phyloP scores from a whole-genome alignment of 2,113 vertebrate species.

The Isurus oxyrinchus region DNA sequence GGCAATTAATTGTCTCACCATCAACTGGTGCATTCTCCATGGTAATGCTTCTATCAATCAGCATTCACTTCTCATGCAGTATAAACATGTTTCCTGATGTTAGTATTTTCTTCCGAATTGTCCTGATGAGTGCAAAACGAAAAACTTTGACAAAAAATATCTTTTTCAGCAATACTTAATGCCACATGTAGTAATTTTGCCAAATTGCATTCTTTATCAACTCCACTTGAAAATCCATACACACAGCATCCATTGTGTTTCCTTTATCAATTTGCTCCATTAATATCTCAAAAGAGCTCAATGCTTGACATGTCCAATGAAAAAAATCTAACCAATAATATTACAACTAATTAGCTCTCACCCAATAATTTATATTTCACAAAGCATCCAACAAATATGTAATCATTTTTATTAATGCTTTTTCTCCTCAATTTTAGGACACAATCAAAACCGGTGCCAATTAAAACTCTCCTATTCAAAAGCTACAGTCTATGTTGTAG shows the following conservation, averaged over 20 bases:
- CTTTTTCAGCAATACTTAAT: background rate
- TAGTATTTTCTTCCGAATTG: too few relatives aligned
- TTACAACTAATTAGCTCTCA: background rate
- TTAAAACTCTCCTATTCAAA: background rate
- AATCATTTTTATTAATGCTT: background rate
- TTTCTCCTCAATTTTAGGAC: background rate
- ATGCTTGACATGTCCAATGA: background rate
- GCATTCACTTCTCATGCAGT: too few relatives aligned
- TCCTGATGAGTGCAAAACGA: too few relatives aligned
- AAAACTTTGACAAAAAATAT: too few relatives aligned
- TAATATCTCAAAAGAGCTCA: background rate
- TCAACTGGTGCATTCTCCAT: too few relatives aligned
- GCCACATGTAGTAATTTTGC: background rate
- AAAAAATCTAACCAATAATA: background rate
- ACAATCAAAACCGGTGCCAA: background rate
- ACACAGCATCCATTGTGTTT: background rate
- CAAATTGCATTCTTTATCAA: background rate
- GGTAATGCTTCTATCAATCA: too few relatives aligned
- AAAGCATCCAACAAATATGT: background rate
- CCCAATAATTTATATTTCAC: background rate
- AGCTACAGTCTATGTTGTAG: constrained; percentile 4
- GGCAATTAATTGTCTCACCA: too few relatives aligned
- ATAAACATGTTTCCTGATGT: too few relatives aligned
- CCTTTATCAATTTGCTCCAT: background rate
- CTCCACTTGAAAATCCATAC: background rate